phyloP scores from a whole-genome alignment of 2,888 invertebrate species.

The Argynnis bischoffii region DNA sequence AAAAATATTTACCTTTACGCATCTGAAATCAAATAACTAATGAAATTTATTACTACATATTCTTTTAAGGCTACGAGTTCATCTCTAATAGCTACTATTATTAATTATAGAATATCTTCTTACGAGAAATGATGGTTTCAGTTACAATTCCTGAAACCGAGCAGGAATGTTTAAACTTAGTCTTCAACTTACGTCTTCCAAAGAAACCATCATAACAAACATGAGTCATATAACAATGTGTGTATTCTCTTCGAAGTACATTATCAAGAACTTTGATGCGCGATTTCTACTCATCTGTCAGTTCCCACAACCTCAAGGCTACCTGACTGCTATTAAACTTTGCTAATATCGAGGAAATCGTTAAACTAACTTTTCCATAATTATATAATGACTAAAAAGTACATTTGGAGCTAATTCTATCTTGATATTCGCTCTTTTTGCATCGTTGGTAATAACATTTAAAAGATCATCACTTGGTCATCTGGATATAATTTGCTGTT shows the following conservation, averaged over 20 bases:
- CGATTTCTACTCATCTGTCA: constrained; percentile 22
- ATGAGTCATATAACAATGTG: constrained; percentile 30
- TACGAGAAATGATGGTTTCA: neutral
- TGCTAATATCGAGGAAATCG: constrained; percentile 12
- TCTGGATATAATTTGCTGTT: no score
- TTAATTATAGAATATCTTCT: neutral
- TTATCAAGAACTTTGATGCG: constrained; percentile 27
- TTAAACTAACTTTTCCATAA: neutral
- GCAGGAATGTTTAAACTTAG: constrained; percentile 10
- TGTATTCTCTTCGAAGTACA: constrained; percentile 21
- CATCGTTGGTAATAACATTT: neutral
- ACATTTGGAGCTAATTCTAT: neutral
- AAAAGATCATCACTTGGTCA: no score
- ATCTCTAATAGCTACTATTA: no score
- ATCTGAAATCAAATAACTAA: no score
- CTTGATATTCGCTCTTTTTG: neutral
- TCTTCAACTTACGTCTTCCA: constrained; percentile 6
- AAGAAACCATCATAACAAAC: constrained; percentile 21
- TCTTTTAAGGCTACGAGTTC: no score
- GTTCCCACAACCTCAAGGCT: constrained; percentile 32
- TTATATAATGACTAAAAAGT: neutral
- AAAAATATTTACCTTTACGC: no score
- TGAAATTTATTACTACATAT: no score
- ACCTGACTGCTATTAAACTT: constrained; percentile 10
- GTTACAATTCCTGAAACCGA: constrained; percentile 2